These are phyloP conservation scores for Sardina pilchardus DNA, from an alignment of 2,113 vertebrate species.

Conservation along the genomic window DNA sequence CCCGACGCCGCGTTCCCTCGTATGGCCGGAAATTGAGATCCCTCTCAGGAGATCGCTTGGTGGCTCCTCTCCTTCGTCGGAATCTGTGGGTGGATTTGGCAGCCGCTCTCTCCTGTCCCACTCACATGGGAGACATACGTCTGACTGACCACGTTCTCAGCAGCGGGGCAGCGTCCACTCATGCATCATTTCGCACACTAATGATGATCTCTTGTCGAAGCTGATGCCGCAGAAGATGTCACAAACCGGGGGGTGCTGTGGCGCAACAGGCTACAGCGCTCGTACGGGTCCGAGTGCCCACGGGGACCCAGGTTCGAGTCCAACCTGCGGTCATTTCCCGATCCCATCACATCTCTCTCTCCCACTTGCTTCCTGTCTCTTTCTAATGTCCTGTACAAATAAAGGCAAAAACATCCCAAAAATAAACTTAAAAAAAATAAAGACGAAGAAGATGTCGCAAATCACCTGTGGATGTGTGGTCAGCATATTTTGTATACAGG, in stretches of 20 bases:
- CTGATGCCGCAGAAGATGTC: background rate
- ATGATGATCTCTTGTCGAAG: background rate
- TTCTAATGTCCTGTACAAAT: no score
- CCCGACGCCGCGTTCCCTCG: background rate
- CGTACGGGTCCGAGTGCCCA: no score
- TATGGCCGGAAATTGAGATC: background rate
- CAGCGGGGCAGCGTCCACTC: background rate
- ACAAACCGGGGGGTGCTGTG: no score
- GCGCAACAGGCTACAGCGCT: no score
- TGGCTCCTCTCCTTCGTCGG: slow-evolving; percentile 5
- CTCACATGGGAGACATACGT: background rate
- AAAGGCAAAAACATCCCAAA: no score
- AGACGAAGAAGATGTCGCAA: background rate
- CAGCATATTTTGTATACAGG: background rate
- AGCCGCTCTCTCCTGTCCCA: background rate
- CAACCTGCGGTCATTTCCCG: no score
- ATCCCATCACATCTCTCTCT: no score
- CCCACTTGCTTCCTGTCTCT: no score
- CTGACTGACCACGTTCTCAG: background rate
- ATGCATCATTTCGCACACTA: background rate
- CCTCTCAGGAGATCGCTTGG: background rate
- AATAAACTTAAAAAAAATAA: no score
- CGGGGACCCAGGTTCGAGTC: no score
- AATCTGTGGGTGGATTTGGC: slow-evolving; percentile 38
- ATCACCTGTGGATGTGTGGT: background rate